Conservation (phyloP, 1,140 invertebrate genomes). For the Calephelis nemesis region DNA sequence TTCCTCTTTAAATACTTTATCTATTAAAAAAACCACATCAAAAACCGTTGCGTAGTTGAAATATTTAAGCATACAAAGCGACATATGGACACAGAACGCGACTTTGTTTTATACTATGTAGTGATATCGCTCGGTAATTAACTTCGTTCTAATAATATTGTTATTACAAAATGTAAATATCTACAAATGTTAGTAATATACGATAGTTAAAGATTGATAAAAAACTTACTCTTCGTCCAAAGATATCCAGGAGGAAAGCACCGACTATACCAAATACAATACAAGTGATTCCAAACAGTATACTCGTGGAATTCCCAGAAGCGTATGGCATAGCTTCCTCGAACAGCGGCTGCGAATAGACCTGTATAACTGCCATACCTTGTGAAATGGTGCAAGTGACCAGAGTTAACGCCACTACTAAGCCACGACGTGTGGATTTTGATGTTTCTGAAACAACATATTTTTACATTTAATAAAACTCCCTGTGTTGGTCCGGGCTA, state of each 20-base stretch:
- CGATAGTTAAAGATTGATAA: not conserved
- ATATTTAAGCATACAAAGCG: too few relatives aligned
- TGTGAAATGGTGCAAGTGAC: slow-evolving; percentile 38
- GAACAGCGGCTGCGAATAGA: slow-evolving; percentile 48
- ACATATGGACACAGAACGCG: too few relatives aligned
- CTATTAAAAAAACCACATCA: too few relatives aligned
- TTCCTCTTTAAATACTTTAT: too few relatives aligned
- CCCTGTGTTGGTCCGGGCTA: too few relatives aligned
- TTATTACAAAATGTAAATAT: too few relatives aligned
- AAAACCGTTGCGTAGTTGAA: too few relatives aligned
- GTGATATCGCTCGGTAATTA: too few relatives aligned
- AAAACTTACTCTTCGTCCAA: slow-evolving; percentile 46
- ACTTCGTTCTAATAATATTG: too few relatives aligned
- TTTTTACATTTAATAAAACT: too few relatives aligned
- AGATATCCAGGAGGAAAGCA: slow-evolving; percentile 43
- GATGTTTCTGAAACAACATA: slow-evolving; percentile 40
- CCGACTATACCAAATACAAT: slow-evolving; percentile 35
- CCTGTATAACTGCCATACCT: slow-evolving; percentile 42
- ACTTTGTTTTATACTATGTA: too few relatives aligned
- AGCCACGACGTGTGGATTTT: slow-evolving; percentile 35
- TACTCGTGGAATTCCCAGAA: slow-evolving; percentile 41
- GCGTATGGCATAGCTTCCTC: slow-evolving; percentile 40
- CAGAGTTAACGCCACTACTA: slow-evolving; percentile 31
- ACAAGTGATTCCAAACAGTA: slow-evolving; percentile 37
- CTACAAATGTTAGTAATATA: too few relatives aligned